Base-by-base conservation (phyloP, 2,888 invertebrate species). In the Leptopterna dolabrata region DNA sequence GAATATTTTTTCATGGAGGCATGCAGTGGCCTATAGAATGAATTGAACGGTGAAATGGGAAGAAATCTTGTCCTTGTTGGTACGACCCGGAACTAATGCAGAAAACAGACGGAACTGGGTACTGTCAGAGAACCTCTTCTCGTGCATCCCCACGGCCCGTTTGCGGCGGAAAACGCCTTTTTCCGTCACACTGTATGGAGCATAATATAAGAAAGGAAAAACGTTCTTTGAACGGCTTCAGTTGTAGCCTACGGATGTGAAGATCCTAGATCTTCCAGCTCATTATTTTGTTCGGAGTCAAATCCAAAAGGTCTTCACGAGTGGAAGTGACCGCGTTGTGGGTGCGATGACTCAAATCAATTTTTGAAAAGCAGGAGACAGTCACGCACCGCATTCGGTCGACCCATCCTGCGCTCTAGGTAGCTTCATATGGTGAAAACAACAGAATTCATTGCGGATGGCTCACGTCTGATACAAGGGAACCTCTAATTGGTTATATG, bases 21-120 rank as follows among this genome's bases (percentile, higher is more conserved):
- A 6, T 24, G 4, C n/a, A n/a, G 24, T 24, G n/a, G n/a, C n/a
- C n/a, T n/a, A n/a, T n/a, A 63, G 63, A 27, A 63, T 63, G 63
- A 63, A 63, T 63, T 63, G 63, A 63, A 63, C 63, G 63, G 63
- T 63, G 63, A 63, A 63, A 63, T 63, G 63, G 63, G 24, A 63
- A 27, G 63, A 24, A 24, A 63, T 24, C 63, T 63, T 24, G 24
- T 63, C 63, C 63, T 63, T 63, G 63, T 63, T 63, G 63, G 63
- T 1, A 63, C 6, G 63, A 63, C 63, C 63, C 24, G 63, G 63
- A 63, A 63, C 63, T 24, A 63, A 63, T 63, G 19, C 63, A 19
- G 63, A 63, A 63, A 63, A 63, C 63, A 63, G 63, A 63, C 63
- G 63, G 63, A 63, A 63, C 24, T 63, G 24, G 63, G 9, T 63